Conservation (phyloP, 2,113 vertebrate species). For the Sigmodon hispidus region DNA sequence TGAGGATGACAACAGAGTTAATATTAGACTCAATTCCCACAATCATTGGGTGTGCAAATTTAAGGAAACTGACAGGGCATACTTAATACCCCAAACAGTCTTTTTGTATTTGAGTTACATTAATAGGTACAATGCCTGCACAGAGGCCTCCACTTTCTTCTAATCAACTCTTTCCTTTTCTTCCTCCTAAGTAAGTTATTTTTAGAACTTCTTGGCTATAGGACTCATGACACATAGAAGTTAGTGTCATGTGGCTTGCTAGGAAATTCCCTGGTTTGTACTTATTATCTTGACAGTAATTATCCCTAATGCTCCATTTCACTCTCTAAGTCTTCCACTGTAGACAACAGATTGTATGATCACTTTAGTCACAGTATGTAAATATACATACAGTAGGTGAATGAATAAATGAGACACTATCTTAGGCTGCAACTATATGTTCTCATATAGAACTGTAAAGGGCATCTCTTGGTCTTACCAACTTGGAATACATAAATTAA, state of each 20-base stretch:
- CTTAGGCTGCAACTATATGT: background rate
- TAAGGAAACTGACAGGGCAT: slow-evolving; percentile 39
- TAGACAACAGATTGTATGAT: background rate
- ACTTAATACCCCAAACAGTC: slow-evolving; percentile 59
- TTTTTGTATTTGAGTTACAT: slow-evolving; percentile 42
- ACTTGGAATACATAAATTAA: slow-evolving; percentile 30
- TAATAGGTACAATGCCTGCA: slow-evolving; percentile 46
- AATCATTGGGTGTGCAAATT: background rate
- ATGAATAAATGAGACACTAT: background rate
- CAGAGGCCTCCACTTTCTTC: background rate
- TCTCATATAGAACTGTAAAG: background rate
- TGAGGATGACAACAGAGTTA: slow-evolving; percentile 30
- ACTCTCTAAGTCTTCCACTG: slow-evolving; percentile 22
- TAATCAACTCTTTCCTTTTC: slow-evolving; percentile 47
- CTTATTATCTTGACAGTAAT: background rate
- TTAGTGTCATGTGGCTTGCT: background rate
- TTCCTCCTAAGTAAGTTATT: slow-evolving; percentile 61
- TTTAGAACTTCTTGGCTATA: slow-evolving; percentile 60
- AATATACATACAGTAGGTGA: background rate
- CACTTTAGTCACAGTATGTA: background rate
- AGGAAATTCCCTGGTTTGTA: slow-evolving; percentile 7
- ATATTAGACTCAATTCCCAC: slow-evolving; percentile 4
- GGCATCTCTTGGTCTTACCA: slow-evolving; percentile 11
- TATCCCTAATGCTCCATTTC: background rate
- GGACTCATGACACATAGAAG: background rate